Evolutionary conservation across 2,797 vertebrate species (phyloP).

Genomic region (Tenualosa ilisha): DNA sequence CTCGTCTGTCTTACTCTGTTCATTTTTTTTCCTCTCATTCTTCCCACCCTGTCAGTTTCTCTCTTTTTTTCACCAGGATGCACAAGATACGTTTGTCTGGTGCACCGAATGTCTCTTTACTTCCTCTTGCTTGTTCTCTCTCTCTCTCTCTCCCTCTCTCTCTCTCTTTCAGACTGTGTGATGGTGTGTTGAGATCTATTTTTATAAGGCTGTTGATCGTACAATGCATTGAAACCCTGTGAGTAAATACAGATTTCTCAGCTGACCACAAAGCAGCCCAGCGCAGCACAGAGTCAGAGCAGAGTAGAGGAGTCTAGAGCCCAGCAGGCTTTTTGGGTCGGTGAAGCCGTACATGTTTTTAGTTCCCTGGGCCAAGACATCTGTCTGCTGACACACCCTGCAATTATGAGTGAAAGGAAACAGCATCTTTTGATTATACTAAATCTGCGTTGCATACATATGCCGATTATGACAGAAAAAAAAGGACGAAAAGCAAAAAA

Average conservation of each 20-base stretch:
- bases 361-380: slow-evolving; percentile 73
- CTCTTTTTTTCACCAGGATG: not conserved
- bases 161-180: not conserved
- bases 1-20: not conserved
- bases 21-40: slow-evolving; percentile 13
- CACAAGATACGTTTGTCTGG: too few relatives aligned
- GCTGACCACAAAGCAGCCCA: slow-evolving; percentile 54
- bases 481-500: not conserved
- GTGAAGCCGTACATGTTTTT: slow-evolving; percentile 64
- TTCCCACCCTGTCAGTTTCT: slow-evolving; percentile 5
- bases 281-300: not conserved
- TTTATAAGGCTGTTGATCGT: slow-evolving; percentile 41
- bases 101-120: not conserved
- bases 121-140: not conserved
- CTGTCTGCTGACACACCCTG: slow-evolving; percentile 76
- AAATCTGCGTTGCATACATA: slow-evolving; percentile 52
- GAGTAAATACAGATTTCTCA: slow-evolving; percentile 68
- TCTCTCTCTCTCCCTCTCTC: not conserved
- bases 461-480: slow-evolving; percentile 35
- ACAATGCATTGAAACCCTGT: slow-evolving; percentile 49
- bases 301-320: not conserved
- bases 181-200: slow-evolving; percentile 42
- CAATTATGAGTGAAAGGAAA: slow-evolving; percentile 73
- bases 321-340: slow-evolving; percentile 63
- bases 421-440: slow-evolving; percentile 73